Percentiles rank a stretch among this genome's conserved stretches.
These are phyloP conservation scores for Molorchus minor DNA, from an alignment of 2,888 invertebrate species.

Conservation along the genomic window DNA sequence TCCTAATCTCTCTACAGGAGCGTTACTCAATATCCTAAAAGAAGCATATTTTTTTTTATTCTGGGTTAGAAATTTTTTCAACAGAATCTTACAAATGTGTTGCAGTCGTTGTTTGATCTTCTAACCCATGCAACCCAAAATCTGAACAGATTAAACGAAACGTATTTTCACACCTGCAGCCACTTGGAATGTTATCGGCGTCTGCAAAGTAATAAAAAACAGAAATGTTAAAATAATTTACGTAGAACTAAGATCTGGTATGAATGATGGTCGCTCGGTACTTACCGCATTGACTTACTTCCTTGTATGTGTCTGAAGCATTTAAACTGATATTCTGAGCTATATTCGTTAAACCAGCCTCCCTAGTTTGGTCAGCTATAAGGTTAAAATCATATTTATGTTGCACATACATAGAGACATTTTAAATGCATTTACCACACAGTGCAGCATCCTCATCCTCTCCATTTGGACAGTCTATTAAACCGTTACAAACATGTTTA, in stretches of 20 bases:
- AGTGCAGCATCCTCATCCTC: constrained; percentile 71
- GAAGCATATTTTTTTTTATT: no score
- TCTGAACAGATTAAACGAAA: constrained; percentile 27
- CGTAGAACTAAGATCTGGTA: neutral
- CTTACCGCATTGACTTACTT: constrained; percentile 15
- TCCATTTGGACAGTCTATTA: constrained; percentile 74
- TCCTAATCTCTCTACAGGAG: constrained; percentile 14
- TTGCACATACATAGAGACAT: neutral
- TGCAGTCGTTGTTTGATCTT: constrained; percentile 21
- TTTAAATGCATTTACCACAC: constrained; percentile 27
- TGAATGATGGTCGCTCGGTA: neutral
- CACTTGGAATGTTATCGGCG: constrained; percentile 19
- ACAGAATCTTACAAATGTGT: constrained; percentile 33
- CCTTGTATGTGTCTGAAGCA: neutral
- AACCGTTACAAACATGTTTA: constrained; percentile 79
- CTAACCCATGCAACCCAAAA: constrained; percentile 20
- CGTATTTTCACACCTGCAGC: constrained; percentile 24
- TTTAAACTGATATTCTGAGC: constrained; percentile 23
- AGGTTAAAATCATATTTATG: constrained; percentile 4
- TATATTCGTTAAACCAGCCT: constrained; percentile 10
- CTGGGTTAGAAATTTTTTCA: constrained; percentile 1
- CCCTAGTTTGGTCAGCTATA: constrained; percentile 29
- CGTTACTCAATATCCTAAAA: constrained; percentile 27
- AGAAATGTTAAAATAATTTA: neutral
- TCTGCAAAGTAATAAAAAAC: constrained; percentile 24